These are phyloP conservation scores for Thalassoma bifasciatum DNA, from an alignment of 2,113 vertebrate species.

Conservation along the genomic window DNA sequence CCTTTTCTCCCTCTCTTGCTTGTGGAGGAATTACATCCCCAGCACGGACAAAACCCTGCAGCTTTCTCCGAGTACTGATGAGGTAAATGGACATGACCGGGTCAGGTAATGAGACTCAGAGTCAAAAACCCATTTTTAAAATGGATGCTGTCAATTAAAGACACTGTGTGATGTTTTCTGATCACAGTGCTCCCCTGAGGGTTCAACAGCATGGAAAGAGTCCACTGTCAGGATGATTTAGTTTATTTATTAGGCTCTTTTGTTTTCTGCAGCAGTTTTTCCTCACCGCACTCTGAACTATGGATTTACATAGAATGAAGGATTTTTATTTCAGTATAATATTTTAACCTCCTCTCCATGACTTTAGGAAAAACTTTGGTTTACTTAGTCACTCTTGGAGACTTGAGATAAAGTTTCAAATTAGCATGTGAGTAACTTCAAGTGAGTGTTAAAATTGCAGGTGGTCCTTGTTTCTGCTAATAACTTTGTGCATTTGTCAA, in stretches of 20 bases:
- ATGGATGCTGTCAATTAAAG: constrained; percentile 19
- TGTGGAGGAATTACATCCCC: constrained; percentile 35
- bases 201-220: background rate
- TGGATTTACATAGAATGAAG: background rate
- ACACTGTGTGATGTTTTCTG: constrained; percentile 1
- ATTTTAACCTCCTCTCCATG: too few species aligned
- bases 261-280: constrained; percentile 7
- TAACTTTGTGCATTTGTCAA: background rate
- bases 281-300: background rate
- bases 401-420: too few species aligned
- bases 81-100: constrained; percentile 12
- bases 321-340: background rate
- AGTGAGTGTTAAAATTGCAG: too few species aligned
- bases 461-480: too few species aligned
- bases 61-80: constrained; percentile 24
- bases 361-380: too few species aligned
- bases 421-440: too few species aligned
- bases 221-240: constrained; percentile 9
- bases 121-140: constrained; percentile 29
- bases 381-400: too few species aligned
- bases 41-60: constrained; percentile 24
- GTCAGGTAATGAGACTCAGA: constrained; percentile 14
- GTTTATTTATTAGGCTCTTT: constrained; percentile 8
- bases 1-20: constrained; percentile 41
- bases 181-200: background rate